Evolutionary conservation across 2,888 invertebrate species (phyloP), one percentile per base, ranked within the genome.

Genomic region (Dicyrtoma fusca): DNA sequence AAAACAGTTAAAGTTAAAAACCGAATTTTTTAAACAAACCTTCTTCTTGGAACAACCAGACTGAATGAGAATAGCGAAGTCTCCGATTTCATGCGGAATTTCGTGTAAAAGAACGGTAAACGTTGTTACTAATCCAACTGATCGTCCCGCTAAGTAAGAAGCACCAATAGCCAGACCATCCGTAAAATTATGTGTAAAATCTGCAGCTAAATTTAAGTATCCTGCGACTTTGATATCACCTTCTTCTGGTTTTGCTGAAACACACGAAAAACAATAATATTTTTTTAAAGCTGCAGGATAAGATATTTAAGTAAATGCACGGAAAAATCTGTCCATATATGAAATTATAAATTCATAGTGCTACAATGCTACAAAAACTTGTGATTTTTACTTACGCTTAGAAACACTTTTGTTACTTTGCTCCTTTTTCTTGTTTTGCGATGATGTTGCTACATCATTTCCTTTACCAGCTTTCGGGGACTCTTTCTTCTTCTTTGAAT

Each of bases 121-220:
- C 26, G 98, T 98, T 17, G 99, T 99, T 14, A 97, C 88, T 69
- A 92, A 87, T 34, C 95, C 95, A 81, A 94, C 88, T 80, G 87
- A 92, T 81, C 91, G 89, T 13, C 97, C 97, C 73, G 95, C 96
- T 81, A 97, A 88, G 84, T 91, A 98, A 0, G 97, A 97, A 0
- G 98, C 98, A 64, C 99, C 99, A 83, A 99, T 98, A 23, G 99
- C 99, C 74, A 99, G 86, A 23, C 99, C 99, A 87, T 99, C 99
- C 13, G 99, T 99, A 82, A 99, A 97, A 85, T 99, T 99, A 84
- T 99, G 99, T 14, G 95, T 90, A 84, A 97, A 97, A 84, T 99
- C 99, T 45, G 99, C 99, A 66, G 94, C 97, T 78, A 99, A 86
- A 85, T 99, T 99, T 76, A 99, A 87, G 83, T 97, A 99, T 1